Evolutionary conservation across 2,113 vertebrate species (phyloP).

Genomic region (Gnathonemus longibarbis): DNA sequence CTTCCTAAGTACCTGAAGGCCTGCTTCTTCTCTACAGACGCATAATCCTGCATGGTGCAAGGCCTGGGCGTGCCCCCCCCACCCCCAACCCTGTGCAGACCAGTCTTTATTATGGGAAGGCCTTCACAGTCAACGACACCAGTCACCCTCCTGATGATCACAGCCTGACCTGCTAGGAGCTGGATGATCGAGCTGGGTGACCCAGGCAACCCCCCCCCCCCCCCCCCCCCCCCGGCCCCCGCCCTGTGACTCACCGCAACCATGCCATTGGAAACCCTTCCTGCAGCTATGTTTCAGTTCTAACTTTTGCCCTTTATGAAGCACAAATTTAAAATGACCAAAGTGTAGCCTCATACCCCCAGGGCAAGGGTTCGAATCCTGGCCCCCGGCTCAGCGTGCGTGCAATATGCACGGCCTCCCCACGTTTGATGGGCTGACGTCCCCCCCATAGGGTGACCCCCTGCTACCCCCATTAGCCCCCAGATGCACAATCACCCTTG

Average conservation of each 20-base stretch:
- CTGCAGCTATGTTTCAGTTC: not conserved
- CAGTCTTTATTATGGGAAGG: not conserved
- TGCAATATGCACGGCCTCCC: not conserved
- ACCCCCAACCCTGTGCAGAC: not conserved
- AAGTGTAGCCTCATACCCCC: not conserved
- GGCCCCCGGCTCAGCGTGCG: not conserved
- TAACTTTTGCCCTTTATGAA: not conserved
- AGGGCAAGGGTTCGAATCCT: not conserved
- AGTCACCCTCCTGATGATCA: not conserved
- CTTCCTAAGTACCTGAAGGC: not conserved
- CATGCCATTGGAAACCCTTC: not conserved
- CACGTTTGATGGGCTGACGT: not conserved
- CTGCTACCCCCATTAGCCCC: not conserved
- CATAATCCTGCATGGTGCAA: not conserved
- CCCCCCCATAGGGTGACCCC: not conserved
- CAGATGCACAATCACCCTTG: not conserved
- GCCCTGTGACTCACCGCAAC: not conserved
- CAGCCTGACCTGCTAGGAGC: not conserved
- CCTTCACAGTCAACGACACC: not conserved
- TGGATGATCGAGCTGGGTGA: not conserved
- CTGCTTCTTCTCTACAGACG: not conserved
- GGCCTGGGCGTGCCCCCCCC: not conserved
- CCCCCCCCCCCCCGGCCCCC: too few relatives aligned
- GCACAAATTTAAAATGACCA: not conserved
- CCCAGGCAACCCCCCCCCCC: too few relatives aligned